Percentiles rank a stretch among this genome's conserved stretches.
These are phyloP conservation scores for Sebastes melanostomus DNA, from an alignment of 2,797 vertebrate genomes.

Conservation along the genomic window DNA sequence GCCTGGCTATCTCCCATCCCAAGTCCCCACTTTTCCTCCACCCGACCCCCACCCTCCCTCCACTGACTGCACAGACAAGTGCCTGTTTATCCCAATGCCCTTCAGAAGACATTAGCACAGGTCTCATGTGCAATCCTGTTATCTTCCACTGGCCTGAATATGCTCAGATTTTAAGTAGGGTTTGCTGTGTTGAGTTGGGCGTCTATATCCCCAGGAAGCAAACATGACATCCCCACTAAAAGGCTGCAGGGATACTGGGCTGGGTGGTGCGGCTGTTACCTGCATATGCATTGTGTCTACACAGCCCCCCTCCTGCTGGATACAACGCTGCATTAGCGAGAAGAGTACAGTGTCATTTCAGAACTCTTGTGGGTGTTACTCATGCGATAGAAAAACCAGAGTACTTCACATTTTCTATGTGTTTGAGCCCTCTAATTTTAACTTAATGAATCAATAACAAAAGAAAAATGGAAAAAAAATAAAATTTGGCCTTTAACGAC, in stretches of 20 bases:
- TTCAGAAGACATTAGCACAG: slow-evolving; percentile 82
- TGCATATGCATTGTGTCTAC: slow-evolving; percentile 74
- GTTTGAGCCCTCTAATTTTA: slow-evolving; percentile 81
- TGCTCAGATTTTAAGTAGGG: slow-evolving; percentile 77
- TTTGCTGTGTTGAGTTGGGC: slow-evolving; percentile 66
- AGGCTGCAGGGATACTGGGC: slow-evolving; percentile 74
- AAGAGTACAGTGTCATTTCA: slow-evolving; percentile 65
- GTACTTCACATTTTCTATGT: slow-evolving; percentile 81
- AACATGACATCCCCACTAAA: slow-evolving; percentile 77
- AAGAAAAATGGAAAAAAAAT: background rate
- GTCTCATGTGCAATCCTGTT: slow-evolving; percentile 75
- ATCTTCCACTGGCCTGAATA: slow-evolving; percentile 78
- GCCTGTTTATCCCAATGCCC: slow-evolving; percentile 83
- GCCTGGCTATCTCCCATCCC: slow-evolving; percentile 70
- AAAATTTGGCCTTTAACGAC: background rate
- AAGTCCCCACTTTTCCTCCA: slow-evolving; percentile 58
- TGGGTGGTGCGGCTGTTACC: slow-evolving; percentile 68
- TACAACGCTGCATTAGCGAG: slow-evolving; percentile 66
- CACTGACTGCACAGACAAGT: slow-evolving; percentile 65
- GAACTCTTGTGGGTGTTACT: slow-evolving; percentile 70
- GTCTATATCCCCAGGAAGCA: slow-evolving; percentile 70
- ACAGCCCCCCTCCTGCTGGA: slow-evolving; percentile 62
- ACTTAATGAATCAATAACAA: slow-evolving; percentile 28
- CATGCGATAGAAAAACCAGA: slow-evolving; percentile 81
- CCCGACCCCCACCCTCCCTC: slow-evolving; percentile 35